Conservation (phyloP, 2,113 vertebrate species). For the Alosa alosa region DNA sequence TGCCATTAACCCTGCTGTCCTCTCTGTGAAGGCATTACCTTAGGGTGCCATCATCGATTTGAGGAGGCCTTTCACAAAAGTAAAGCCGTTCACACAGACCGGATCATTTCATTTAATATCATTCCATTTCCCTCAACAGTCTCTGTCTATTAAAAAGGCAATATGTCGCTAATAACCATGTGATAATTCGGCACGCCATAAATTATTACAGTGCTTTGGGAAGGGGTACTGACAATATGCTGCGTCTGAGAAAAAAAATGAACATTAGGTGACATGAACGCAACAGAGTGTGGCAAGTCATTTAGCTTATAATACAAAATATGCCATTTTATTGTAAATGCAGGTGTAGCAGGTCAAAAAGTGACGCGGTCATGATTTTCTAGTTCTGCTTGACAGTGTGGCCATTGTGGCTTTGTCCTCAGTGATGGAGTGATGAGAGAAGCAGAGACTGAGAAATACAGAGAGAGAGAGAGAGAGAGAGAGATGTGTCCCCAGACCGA, state of each 20-base stretch:
- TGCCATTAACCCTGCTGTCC: constrained; percentile 2
- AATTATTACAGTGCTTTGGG: not conserved
- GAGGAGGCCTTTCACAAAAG: not conserved
- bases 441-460: not conserved
- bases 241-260: not conserved
- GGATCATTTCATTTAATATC: constrained; percentile 8
- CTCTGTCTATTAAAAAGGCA: constrained; percentile 14
- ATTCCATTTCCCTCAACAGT: not conserved
- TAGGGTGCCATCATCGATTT: not conserved
- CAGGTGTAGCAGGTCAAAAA: not conserved
- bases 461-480: constrained; percentile 33
- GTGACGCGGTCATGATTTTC: not conserved
- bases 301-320: not conserved
- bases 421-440: not conserved
- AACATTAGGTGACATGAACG: not conserved
- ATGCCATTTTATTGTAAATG: not conserved
- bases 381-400: not conserved
- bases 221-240: not conserved
- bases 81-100: not conserved
- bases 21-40: not conserved
- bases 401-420: not conserved
- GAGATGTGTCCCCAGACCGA: not conserved
- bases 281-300: not conserved
- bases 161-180: not conserved
- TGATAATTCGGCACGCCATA: not conserved